Evolutionary conservation across 2,797 vertebrate genomes (phyloP).

Genomic region (Phoxinus dragarum): DNA sequence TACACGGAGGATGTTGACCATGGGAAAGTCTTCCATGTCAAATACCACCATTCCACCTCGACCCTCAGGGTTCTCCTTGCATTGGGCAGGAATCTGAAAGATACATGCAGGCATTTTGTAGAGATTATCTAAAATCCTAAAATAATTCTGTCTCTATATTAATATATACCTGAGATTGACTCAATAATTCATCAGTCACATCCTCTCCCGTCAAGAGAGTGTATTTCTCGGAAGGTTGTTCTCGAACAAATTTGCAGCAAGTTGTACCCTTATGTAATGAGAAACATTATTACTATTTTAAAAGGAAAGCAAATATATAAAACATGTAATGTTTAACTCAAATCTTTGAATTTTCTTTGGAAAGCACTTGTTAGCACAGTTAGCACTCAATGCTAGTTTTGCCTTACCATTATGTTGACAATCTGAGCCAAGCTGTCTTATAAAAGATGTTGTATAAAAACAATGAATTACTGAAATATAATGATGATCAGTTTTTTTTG

Average conservation of each 20-base stretch:
- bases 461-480: neutral
- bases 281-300: neutral
- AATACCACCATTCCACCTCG: neutral
- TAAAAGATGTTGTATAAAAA: neutral
- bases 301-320: neutral
- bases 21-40: neutral
- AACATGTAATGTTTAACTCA: neutral
- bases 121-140: neutral
- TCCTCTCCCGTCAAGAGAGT: neutral
- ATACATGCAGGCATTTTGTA: constrained; percentile 7
- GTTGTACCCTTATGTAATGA: neutral
- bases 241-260: neutral
- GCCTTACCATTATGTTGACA: constrained; percentile 16
- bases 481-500: neutral
- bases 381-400: neutral
- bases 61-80: constrained; percentile 1
- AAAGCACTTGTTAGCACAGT: neutral
- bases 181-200: neutral
- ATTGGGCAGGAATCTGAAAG: constrained; percentile 30
- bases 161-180: constrained; percentile 3
- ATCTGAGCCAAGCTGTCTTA: neutral
- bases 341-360: neutral
- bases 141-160: neutral
- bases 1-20: neutral
- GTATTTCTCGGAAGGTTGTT: neutral